phyloP scores from a whole-genome alignment of 1,140 invertebrate genomes.

The Lamellibrachia luymesi region DNA sequence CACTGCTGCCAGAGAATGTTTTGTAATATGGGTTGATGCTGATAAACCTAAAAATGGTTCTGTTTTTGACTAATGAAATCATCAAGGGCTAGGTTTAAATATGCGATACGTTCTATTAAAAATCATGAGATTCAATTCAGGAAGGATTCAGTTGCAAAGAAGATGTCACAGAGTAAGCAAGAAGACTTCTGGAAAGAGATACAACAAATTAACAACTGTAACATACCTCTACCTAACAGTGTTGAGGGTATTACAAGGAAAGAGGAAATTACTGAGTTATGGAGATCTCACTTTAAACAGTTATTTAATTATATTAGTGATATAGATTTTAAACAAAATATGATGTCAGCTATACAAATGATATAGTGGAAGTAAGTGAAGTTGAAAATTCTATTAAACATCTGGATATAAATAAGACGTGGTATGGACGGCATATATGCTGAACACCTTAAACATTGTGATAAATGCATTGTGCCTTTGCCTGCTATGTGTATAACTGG shows the following conservation, averaged over 20 bases:
- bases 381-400: too few relatives aligned
- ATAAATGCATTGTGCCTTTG: too few relatives aligned
- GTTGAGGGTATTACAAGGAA: slow-evolving; percentile 7
- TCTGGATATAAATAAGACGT: too few relatives aligned
- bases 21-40: slow-evolving; percentile 20
- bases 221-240: slow-evolving; percentile 9
- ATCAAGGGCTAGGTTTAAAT: slow-evolving; percentile 8
- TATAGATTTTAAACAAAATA: too few relatives aligned
- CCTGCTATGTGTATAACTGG: too few relatives aligned
- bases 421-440: too few relatives aligned
- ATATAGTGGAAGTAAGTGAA: background rate
- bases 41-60: background rate
- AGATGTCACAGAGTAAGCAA: background rate
- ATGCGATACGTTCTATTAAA: background rate
- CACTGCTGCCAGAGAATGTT: slow-evolving; percentile 10
- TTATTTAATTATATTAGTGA: too few relatives aligned
- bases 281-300: too few relatives aligned
- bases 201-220: background rate
- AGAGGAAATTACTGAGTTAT: too few relatives aligned
- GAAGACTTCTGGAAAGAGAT: slow-evolving; percentile 13
- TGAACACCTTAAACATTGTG: too few relatives aligned
- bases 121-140: background rate
- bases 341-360: background rate
- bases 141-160: background rate
- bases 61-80: background rate